Evolutionary conservation across 2,888 invertebrate species (phyloP).

Genomic region (Aproaerema taeniolella): DNA sequence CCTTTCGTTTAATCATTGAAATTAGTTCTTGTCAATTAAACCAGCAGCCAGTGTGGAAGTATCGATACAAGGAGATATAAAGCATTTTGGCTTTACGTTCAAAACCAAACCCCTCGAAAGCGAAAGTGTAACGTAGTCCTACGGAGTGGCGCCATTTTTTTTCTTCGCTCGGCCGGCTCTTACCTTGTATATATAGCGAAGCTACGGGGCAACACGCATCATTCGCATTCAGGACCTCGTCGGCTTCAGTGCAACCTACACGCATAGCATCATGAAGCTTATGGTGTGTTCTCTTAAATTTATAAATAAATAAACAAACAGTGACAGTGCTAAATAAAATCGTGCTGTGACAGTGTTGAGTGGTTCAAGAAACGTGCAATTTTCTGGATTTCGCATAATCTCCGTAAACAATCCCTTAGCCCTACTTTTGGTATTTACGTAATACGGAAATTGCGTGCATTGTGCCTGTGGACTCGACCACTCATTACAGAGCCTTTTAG

Average conservation of each 20-base stretch:
- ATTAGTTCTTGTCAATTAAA: conserved; percentile 10
- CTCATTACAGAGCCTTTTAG: conserved; percentile 40
- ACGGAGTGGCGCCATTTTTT: conserved; percentile 61
- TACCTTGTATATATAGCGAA: conserved; percentile 71
- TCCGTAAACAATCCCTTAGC: conserved; percentile 32
- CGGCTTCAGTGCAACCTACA: conserved; percentile 75
- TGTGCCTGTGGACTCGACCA: conserved; percentile 37
- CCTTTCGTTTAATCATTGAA: too few relatives aligned
- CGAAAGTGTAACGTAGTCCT: conserved; percentile 76
- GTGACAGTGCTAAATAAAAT: conserved; percentile 35
- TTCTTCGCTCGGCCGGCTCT: conserved; percentile 69
- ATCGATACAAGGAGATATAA: conserved; percentile 45
- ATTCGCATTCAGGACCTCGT: conserved; percentile 75
- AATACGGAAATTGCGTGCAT: conserved; percentile 55
- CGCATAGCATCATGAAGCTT: conserved; percentile 74
- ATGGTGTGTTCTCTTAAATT: conserved; percentile 58
- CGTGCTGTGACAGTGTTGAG: conserved; percentile 16
- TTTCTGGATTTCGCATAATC: conserved; percentile 28
- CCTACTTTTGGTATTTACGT: conserved; percentile 37
- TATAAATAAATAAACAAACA: conserved; percentile 25
- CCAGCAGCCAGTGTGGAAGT: neutral
- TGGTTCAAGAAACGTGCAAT: conserved; percentile 17
- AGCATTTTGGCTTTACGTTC: conserved; percentile 50
- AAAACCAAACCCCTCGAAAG: conserved; percentile 61
- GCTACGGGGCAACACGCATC: conserved; percentile 63